phyloP scores from a whole-genome alignment of 2,113 vertebrate species.

The Trematocara nigrifrons region DNA sequence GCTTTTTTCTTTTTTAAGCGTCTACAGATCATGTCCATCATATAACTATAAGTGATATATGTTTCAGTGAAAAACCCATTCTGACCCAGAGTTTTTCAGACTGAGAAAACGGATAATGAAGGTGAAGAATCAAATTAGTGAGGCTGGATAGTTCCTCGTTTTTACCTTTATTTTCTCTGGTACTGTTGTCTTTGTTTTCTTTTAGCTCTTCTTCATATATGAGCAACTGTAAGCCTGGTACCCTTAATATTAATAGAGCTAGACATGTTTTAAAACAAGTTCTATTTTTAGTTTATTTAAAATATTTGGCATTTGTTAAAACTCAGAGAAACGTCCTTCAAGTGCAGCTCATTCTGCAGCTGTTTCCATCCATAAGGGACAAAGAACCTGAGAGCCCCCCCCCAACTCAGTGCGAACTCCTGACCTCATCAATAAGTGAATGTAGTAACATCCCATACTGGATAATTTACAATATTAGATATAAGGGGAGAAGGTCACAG shows the following conservation, averaged over 20 bases:
- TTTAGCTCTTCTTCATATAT: not conserved
- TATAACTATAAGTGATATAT: not conserved
- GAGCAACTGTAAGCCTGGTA: accelerated
- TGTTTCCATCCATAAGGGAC: accelerated
- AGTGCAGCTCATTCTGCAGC: accelerated
- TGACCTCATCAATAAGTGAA: accelerated
- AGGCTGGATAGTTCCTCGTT: accelerated
- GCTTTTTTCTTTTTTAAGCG: not conserved
- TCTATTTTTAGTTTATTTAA: accelerated
- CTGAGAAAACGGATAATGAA: accelerated
- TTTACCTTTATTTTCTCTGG: not conserved
- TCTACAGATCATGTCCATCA: not conserved
- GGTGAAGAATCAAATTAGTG: not conserved
- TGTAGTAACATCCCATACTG: not conserved
- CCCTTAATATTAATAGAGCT: accelerated
- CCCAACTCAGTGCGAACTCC: accelerated
- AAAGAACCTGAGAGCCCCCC: accelerated
- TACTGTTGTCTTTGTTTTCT: not conserved
- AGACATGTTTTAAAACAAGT: accelerated
- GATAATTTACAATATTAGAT: accelerated
- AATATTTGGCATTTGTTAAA: accelerated
- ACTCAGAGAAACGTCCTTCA: not conserved
- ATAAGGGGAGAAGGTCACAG: accelerated
- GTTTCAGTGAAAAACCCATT: not conserved
- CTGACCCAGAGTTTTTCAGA: accelerated